phyloP scores from a whole-genome alignment of 1,140 invertebrate genomes.

The Agrilus planipennis region DNA sequence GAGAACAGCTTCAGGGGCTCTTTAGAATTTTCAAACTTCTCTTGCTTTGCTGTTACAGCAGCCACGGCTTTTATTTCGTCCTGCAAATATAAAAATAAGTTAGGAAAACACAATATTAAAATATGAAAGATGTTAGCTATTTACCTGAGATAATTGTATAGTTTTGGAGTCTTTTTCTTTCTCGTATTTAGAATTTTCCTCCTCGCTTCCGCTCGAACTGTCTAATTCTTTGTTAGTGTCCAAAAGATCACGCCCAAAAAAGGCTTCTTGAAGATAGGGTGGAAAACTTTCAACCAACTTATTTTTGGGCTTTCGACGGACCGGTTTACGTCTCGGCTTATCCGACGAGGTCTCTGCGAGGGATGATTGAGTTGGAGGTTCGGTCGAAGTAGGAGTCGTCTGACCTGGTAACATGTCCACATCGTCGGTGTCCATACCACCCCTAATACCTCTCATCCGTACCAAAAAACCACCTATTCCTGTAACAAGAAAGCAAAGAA shows the following conservation, averaged over 20 bases:
- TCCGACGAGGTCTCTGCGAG: conserved; percentile 17
- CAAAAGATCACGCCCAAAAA: conserved; percentile 79
- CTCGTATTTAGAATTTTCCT: conserved; percentile 38
- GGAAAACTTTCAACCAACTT: conserved; percentile 91
- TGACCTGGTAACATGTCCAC: conserved; percentile 29
- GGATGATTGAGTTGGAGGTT: conserved; percentile 2
- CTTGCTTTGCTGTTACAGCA: conserved; percentile 46
- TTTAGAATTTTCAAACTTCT: conserved; percentile 26
- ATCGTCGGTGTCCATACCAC: conserved; percentile 39
- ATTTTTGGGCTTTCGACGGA: conserved; percentile 75
- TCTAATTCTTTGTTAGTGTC: conserved; percentile 50
- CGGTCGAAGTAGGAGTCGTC: conserved; percentile 9
- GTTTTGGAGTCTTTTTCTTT: conserved; percentile 39
- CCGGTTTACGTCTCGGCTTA: conserved; percentile 51
- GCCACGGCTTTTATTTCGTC: conserved; percentile 55
- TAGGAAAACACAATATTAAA: not conserved
- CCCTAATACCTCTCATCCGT: conserved; percentile 48
- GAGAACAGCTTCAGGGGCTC: no score
- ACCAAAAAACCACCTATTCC: conserved; percentile 86
- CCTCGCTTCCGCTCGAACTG: conserved; percentile 33
- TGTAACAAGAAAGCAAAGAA: not conserved
- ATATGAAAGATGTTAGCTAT: conserved; percentile 2
- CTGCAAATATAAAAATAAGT: conserved; percentile 25
- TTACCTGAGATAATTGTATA: conserved; percentile 44
- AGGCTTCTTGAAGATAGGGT: conserved; percentile 83